These are phyloP conservation scores for Branchipolynoe longqiensis DNA, from an alignment of 2,888 invertebrate genomes.

Conservation along the genomic window DNA sequence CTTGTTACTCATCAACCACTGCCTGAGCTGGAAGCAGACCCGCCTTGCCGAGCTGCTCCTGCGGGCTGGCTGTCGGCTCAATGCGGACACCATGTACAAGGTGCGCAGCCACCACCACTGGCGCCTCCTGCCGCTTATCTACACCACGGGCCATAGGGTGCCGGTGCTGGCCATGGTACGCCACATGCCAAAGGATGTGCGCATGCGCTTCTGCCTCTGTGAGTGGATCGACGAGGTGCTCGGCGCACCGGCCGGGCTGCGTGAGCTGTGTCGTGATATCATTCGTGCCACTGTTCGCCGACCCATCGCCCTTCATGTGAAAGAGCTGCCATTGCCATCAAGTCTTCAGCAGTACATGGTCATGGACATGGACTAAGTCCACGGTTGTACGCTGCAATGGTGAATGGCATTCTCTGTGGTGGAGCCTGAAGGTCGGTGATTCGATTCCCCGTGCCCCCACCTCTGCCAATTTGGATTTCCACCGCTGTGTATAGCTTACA, in stretches of 20 bases:
- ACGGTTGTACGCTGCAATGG: no score
- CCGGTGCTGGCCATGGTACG: not conserved
- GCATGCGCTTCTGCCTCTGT: not conserved
- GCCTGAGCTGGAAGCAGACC: constrained; percentile 29
- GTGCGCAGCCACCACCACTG: constrained; percentile 26
- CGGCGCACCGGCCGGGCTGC: not conserved
- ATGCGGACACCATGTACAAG: constrained; percentile 10
- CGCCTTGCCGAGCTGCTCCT: constrained; percentile 32
- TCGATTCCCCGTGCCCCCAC: no score
- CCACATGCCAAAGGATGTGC: not conserved
- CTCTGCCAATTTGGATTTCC: no score
- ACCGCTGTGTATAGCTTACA: no score
- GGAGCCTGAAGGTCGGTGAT: no score
- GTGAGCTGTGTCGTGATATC: constrained; percentile 3
- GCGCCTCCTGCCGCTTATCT: not conserved
- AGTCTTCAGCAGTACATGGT: not conserved
- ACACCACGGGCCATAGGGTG: not conserved
- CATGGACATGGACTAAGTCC: not conserved
- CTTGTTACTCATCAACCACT: constrained; percentile 22
- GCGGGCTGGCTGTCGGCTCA: not conserved
- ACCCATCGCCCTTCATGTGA: not conserved
- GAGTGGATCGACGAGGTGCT: constrained; percentile 25
- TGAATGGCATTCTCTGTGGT: no score
- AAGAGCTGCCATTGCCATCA: not conserved
- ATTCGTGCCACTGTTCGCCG: not conserved